phyloP scores from a whole-genome alignment of 2,113 vertebrate species.

The Nymphicus hollandicus region DNA sequence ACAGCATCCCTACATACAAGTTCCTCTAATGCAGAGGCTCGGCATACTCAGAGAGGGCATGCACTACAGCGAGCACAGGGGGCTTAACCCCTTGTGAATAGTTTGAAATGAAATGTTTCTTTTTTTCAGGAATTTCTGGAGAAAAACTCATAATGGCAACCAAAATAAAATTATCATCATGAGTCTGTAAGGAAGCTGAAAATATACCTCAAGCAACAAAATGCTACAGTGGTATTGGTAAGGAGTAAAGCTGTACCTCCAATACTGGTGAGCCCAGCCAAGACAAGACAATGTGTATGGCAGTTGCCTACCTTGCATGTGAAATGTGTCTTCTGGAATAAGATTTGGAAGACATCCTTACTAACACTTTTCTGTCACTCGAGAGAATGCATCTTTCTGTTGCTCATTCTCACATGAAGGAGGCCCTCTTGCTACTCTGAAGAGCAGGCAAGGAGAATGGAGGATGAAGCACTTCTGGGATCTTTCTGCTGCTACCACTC shows the following conservation, averaged over 20 bases:
- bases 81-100: neutral
- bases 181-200: neutral
- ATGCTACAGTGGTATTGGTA: neutral
- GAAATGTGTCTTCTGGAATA: neutral
- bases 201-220: neutral
- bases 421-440: neutral
- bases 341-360: neutral
- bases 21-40: constrained; percentile 36
- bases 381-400: neutral
- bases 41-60: neutral
- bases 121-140: neutral
- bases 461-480: neutral
- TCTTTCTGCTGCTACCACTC: neutral
- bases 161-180: neutral
- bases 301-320: neutral
- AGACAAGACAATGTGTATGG: neutral
- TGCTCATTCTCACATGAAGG: neutral
- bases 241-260: neutral
- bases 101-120: neutral
- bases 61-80: neutral
- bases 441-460: neutral
- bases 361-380: neutral
- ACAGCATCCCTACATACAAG: constrained; percentile 17
- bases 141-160: neutral
- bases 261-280: neutral